phyloP scores from a whole-genome alignment of 2,888 invertebrate genomes.

The Patella ulyssiponensis region DNA sequence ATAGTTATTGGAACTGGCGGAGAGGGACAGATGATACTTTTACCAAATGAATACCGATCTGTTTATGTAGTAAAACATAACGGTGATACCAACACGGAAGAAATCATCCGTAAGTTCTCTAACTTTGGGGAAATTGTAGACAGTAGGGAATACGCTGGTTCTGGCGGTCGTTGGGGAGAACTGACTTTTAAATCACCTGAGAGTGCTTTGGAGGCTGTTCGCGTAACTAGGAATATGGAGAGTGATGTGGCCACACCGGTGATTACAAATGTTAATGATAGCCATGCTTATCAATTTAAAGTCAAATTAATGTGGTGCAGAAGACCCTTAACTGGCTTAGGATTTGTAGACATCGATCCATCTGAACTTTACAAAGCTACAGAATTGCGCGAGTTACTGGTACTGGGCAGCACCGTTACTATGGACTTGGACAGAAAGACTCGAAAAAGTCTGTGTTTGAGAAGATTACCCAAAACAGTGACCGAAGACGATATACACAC shows the following conservation, averaged over 20 bases:
- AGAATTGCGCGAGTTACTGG: background rate
- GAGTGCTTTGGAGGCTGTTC: conserved; percentile 35
- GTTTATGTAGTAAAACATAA: conserved; percentile 40
- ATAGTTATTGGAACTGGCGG: conserved; percentile 52
- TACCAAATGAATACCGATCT: conserved; percentile 51
- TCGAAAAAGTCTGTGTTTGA: conserved; percentile 24
- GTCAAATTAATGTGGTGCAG: conserved; percentile 52
- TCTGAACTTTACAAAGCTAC: conserved; percentile 32
- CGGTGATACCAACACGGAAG: conserved; percentile 21
- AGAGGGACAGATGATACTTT: conserved; percentile 43
- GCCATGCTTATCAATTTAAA: conserved; percentile 37
- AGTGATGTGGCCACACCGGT: conserved; percentile 38
- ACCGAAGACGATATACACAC: conserved; percentile 38
- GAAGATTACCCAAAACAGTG: conserved; percentile 27
- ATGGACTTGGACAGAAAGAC: conserved; percentile 23
- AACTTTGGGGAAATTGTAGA: conserved; percentile 43
- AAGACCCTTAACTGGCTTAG: conserved; percentile 48
- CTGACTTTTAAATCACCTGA: conserved; percentile 39
- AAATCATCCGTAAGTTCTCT: conserved; percentile 36
- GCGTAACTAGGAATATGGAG: conserved; percentile 32
- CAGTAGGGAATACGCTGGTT: conserved; percentile 29
- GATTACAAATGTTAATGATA: conserved; percentile 18
- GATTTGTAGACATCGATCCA: conserved; percentile 43
- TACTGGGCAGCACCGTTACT: conserved; percentile 16
- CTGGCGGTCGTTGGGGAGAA: conserved; percentile 48